Percentiles rank a stretch among this genome's conserved stretches.
These are phyloP conservation scores for Pygathrix nemaeus DNA, from an alignment of 2,113 vertebrate species.

Conservation along the genomic window DNA sequence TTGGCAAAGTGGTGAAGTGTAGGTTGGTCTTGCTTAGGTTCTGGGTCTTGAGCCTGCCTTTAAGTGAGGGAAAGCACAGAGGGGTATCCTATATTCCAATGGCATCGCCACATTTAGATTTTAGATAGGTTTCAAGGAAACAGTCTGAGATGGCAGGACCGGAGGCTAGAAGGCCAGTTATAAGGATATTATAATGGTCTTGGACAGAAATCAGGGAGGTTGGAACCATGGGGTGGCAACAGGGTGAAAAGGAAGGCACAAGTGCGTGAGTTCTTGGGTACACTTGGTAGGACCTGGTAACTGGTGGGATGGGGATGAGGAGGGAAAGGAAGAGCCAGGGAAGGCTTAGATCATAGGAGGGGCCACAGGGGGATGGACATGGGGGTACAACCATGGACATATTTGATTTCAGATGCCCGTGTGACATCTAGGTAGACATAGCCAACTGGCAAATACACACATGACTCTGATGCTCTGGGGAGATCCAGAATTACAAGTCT, in stretches of 20 bases:
- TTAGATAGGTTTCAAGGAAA: background rate
- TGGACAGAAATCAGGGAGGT: background rate
- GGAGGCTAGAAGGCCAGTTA: background rate
- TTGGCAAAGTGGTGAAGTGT: background rate
- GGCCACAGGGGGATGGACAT: background rate
- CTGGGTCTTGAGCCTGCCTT: background rate
- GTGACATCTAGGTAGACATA: background rate
- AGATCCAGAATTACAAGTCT: background rate
- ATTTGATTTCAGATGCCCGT: background rate
- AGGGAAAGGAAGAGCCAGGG: background rate
- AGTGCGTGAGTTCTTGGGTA: background rate
- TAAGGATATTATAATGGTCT: background rate
- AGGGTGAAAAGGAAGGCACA: background rate
- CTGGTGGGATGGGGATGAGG: background rate
- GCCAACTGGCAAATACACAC: too few species aligned
- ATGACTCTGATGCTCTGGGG: background rate
- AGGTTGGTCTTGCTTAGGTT: background rate
- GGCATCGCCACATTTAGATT: background rate
- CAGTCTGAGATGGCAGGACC: background rate
- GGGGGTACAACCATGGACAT: background rate
- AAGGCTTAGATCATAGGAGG: background rate
- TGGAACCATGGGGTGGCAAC: background rate
- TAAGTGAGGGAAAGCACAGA: background rate
- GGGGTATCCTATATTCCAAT: background rate
- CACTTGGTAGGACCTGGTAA: background rate